A percentile compares a stretch with the other conserved stretches of the same genome.
phyloP scores from a whole-genome alignment of 2,888 invertebrate species.

The Dryobotodes eremita region DNA sequence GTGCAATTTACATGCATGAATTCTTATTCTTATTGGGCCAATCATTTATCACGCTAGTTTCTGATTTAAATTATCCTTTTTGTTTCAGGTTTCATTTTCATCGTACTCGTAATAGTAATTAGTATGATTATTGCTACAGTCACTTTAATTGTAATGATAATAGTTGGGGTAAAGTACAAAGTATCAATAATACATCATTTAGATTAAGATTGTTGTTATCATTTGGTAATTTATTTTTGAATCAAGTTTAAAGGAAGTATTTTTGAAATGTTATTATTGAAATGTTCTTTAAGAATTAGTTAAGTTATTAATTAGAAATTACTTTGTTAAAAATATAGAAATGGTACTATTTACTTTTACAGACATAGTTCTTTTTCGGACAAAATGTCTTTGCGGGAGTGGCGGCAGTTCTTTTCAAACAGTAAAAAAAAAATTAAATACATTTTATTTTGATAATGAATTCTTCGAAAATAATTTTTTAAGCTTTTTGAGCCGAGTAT shows the following conservation, averaged over 20 bases:
- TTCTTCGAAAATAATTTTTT: background rate
- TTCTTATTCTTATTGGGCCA: background rate
- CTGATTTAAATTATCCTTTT: conserved; percentile 23
- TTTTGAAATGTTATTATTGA: conserved; percentile 5
- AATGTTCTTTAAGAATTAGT: too few relatives aligned
- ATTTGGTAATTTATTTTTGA: conserved; percentile 2
- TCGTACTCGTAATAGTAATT: conserved; percentile 32
- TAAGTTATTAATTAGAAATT: background rate
- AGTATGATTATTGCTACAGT: conserved; percentile 45
- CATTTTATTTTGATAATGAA: background rate
- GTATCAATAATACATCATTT: conserved; percentile 32
- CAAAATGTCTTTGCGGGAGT: background rate
- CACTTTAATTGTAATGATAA: conserved; percentile 27
- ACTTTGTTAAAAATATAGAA: too few relatives aligned
- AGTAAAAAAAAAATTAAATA: background rate
- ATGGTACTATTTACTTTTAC: background rate
- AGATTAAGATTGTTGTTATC: conserved; percentile 32
- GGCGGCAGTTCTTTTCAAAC: background rate
- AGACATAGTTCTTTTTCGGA: background rate
- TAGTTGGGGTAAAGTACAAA: conserved; percentile 44
- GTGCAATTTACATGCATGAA: background rate
- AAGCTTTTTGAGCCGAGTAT: too few relatives aligned
- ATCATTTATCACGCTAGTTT: background rate
- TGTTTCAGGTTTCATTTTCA: conserved; percentile 68
- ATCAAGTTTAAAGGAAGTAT: background rate